A percentile compares a stretch with the other conserved stretches of the same genome.
Conservation (phyloP, 2,888 invertebrate species). For the Plebejus argus region DNA sequence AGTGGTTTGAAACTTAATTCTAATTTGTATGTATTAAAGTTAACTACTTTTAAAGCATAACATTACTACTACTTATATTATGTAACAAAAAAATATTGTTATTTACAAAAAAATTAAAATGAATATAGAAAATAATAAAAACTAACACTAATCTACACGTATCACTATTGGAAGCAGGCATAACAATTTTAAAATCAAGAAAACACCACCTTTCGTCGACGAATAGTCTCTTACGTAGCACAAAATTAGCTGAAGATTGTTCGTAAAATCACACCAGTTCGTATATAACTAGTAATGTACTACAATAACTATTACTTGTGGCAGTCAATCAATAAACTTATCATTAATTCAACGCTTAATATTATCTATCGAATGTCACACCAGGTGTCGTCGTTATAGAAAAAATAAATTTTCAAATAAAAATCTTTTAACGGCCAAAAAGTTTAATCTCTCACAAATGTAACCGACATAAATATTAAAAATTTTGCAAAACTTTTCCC, state of each 20-base stretch:
- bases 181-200: conserved; percentile 15
- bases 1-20: background rate
- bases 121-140: conserved; percentile 8
- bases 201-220: conserved; percentile 54
- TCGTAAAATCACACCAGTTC: conserved; percentile 52
- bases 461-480: conserved; percentile 80
- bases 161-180: background rate
- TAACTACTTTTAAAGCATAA: background rate
- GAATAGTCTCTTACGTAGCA: conserved; percentile 50
- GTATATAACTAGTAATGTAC: conserved; percentile 51
- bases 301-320: conserved; percentile 49
- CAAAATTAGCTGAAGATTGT: conserved; percentile 52
- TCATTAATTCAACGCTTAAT: conserved; percentile 68
- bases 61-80: background rate
- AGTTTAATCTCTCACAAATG: conserved; percentile 73
- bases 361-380: conserved; percentile 61
- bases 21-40: background rate
- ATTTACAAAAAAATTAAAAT: conserved; percentile 1
- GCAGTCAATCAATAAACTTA: conserved; percentile 61
- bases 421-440: conserved; percentile 76
- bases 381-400: conserved; percentile 58
- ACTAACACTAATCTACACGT: background rate
- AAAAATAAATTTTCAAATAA: conserved; percentile 70
- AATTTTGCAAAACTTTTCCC: conserved; percentile 74
- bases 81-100: background rate